Percentiles rank a stretch among this genome's conserved stretches.
These are phyloP conservation scores for Agrenia bidenticulata DNA, from an alignment of 2,888 invertebrate species.

Conservation along the genomic window DNA sequence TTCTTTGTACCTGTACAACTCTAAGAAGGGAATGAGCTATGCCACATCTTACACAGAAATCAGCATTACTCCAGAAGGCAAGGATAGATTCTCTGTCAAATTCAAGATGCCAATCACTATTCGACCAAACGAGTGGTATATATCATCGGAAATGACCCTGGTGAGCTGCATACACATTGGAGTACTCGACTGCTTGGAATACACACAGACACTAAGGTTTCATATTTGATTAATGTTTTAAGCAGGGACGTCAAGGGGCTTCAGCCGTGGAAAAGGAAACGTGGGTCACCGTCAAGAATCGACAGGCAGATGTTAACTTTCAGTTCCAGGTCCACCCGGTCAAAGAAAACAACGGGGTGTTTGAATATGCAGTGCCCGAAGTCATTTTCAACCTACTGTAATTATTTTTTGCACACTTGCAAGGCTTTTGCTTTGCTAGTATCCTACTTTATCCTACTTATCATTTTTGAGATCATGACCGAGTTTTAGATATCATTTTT, in stretches of 20 bases:
- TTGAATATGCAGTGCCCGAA: slow-evolving; percentile 48
- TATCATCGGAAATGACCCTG: slow-evolving; percentile 47
- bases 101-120: slow-evolving; percentile 47
- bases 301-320: slow-evolving; percentile 46
- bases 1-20: slow-evolving; percentile 45
- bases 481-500: too few relatives aligned
- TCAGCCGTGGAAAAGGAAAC: slow-evolving; percentile 41
- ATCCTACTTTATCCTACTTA: too few relatives aligned
- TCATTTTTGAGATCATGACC: too few relatives aligned
- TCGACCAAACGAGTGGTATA: slow-evolving; percentile 47
- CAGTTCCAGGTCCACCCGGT: slow-evolving; percentile 47
- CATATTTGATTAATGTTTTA: neutral
- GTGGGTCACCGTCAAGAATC: slow-evolving; percentile 44
- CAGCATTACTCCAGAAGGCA: slow-evolving; percentile 37
- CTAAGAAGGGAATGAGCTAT: slow-evolving; percentile 45
- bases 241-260: slow-evolving; percentile 42
- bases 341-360: slow-evolving; percentile 41
- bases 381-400: slow-evolving; percentile 45
- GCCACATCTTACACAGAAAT: slow-evolving; percentile 44
- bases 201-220: too few relatives aligned
- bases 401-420: slow-evolving; percentile 1
- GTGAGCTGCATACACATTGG: slow-evolving; percentile 25
- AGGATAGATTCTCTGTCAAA: slow-evolving; percentile 42
- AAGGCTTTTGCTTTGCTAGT: neutral
- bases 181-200: neutral